Base-by-base conservation (phyloP, 2,888 invertebrate genomes). In the Brachyptera putata region DNA sequence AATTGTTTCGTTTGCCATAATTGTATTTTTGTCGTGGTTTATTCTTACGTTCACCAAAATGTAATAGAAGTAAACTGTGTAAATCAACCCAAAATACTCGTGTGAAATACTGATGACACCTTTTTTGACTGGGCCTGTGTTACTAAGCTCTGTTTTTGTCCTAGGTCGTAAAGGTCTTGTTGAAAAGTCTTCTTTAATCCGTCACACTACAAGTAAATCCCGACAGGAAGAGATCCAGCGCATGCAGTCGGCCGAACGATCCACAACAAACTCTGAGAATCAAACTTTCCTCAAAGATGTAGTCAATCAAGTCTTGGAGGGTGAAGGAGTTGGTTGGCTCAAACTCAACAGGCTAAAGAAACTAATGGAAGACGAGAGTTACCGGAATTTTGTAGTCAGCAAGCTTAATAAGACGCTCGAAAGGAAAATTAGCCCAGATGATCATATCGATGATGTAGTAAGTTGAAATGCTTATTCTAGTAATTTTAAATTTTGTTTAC, bases 331-430 rank as follows among this genome's bases (percentile, higher is more conserved):
- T 0, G 95, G 97, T 16, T 98, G 98, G 95, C 80, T 99, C 50
- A 95, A 97, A 73, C 78, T 95, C 16, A 94, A 91, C 71, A 83
- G 95, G 22, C 79, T 97, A 55, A 92, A 91, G 72, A 96, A 95
- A 71, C 78, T 99, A 25, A 95, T 99, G 94, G 98, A 99, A 74
- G 98, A 99, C 74, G 99, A 99, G 76, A 96, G 93, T 49, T 95
- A 98, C 75, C 83, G 99, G 34, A 96, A 95, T 73, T 86, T 99
- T 77, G 92, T 97, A 37, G 85, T 99, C 50, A 92, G 92, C 66
- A 93, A 96, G 72, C 80, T 99, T 2, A 99, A 99, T 75, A 87
- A 90, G 69, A 95, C 95, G 56, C 81, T 96, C 59, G 95, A 94
- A 69, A 85, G 86, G 67, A 97, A 93, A 77, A 89, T 96, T 61